phyloP scores from a whole-genome alignment of 30 jellyfish, hydroid and myxozoan species.

The Hydractinia symbiolongicarpus region DNA sequence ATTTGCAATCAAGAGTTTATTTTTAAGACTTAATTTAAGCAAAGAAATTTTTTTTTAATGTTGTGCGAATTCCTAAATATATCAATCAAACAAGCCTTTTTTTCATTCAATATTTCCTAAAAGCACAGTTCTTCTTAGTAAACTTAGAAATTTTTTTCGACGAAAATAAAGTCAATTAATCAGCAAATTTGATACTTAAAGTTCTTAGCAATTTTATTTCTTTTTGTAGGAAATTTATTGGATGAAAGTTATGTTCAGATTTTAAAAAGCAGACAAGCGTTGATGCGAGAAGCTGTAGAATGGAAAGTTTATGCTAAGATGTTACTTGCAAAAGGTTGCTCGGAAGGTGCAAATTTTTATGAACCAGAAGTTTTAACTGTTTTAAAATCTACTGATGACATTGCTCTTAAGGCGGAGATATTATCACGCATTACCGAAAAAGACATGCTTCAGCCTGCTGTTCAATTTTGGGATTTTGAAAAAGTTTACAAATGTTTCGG shows the following conservation, averaged over 20 bases:
- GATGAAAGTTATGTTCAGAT: constrained; percentile 32
- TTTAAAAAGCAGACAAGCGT: constrained; percentile 33
- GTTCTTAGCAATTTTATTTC: neutral
- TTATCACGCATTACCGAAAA: constrained; percentile 37
- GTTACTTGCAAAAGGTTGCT: constrained; percentile 56
- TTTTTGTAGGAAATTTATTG: constrained; percentile 7
- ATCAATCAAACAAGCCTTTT: no score
- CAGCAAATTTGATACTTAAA: no score
- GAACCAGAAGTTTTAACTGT: constrained; percentile 44
- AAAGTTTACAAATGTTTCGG: constrained; percentile 43
- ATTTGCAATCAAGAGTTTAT: no score
- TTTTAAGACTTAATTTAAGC: no score
- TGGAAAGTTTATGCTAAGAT: constrained; percentile 82
- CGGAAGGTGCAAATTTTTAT: constrained; percentile 35
- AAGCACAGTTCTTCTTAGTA: no score
- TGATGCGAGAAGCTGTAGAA: constrained; percentile 45
- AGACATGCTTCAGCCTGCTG: constrained; percentile 72
- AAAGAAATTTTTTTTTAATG: no score
- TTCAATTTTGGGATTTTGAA: constrained; percentile 86
- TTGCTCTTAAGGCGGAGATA: constrained; percentile 48
- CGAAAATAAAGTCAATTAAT: no score
- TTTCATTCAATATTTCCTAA: no score
- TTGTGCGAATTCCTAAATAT: no score
- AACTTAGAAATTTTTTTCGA: no score
- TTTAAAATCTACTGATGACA: constrained; percentile 28